Evolutionary conservation across 2,888 invertebrate species (phyloP), one percentile per base, ranked within the genome.

Genomic region (Panorpa germanica): DNA sequence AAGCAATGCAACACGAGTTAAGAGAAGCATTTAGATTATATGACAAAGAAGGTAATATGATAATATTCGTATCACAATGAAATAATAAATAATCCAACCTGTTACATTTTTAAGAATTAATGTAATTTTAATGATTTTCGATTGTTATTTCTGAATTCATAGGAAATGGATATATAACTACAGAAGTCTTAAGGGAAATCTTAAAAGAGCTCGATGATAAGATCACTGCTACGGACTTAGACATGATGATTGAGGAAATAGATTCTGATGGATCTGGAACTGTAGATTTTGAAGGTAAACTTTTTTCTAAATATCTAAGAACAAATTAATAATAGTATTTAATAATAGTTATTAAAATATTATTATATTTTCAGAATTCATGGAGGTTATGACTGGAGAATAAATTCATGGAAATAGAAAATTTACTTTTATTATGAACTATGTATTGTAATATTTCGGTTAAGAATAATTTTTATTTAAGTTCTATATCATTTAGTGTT

Each of bases 261-360:
- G 93, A 95, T 59, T 81, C 88, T 30, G 93, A 95, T 53, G 93
- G 93, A 37, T 91, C 91, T 9, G 95, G 95, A 40, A 95, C 93
- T 26, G 91, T 96, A 41, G 95, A 96, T 56, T 96, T 93, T 55
- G 91, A 96, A 65, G 93, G 93, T 91, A 61, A 52, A 50, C 21
- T 19, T n/a, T n/a, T n/a, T 28, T 29, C 23, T 20, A 17, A 25
- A 21, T 15, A 21, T 9, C 5, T 17, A 11, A n/a, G 14, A 17
- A 16, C 9, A 8, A 23, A 16, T 27, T 14, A 21, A 11, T 26
- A 15, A 15, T 4, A 20, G 4, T 32, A 21, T 22, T 5, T 27
- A 8, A 16, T 10, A 24, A 6, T 31, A 34, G 35, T 33, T 30
- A 29, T 27, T 16, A 14, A 4, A 16, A 34, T 31, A 24, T 31